Evolutionary conservation across 2,797 vertebrate genomes (phyloP).

Genomic region (Numenius phaeopus): DNA sequence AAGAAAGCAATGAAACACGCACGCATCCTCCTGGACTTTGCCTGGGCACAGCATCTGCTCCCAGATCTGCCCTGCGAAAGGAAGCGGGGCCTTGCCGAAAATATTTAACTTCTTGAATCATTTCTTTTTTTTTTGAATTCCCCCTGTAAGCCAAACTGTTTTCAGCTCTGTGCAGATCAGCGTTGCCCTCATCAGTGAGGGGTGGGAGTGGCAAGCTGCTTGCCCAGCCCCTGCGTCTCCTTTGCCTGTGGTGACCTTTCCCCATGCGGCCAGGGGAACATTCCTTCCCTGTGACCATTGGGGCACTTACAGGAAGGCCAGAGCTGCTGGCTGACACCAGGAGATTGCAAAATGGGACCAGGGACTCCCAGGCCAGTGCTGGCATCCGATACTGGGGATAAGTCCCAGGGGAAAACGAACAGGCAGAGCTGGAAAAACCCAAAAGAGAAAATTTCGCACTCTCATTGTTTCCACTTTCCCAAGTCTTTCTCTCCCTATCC

Average conservation of each 20-base stretch:
- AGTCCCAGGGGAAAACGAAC: accelerated
- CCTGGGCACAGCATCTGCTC: neutral
- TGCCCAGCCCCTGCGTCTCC: neutral
- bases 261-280: neutral
- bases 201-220: neutral
- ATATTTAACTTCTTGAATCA: neutral
- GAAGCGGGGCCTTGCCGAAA: neutral
- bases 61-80: neutral
- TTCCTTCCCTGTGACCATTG: neutral
- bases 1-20: neutral
- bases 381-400: neutral
- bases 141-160: neutral
- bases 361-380: neutral
- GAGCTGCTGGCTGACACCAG: neutral
- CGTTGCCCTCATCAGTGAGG: neutral
- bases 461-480: neutral
- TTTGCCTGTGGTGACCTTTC: conserved; percentile 46
- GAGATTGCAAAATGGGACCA: conserved; percentile 18
- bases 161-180: neutral
- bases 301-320: conserved; percentile 1
- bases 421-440: neutral
- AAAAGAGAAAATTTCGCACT: neutral
- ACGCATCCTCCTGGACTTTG: neutral
- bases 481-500: neutral
- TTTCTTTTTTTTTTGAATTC: neutral